These are phyloP conservation scores for Parazoanthus atlanticus DNA, from an alignment of 92 coral and sea anemone genomes.

Conservation along the genomic window DNA sequence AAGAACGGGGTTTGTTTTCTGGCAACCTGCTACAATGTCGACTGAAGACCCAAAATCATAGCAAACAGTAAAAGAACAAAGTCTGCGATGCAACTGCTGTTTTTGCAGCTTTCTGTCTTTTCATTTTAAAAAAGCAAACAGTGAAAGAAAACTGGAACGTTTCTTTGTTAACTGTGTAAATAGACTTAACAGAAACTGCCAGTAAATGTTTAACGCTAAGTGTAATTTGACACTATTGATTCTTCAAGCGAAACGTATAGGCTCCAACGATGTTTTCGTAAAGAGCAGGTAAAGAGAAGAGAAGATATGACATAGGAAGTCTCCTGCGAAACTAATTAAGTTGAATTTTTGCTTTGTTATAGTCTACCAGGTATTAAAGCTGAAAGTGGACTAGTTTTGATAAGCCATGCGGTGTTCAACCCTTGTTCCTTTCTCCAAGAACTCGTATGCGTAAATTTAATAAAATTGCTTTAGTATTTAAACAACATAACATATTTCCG, in stretches of 20 bases:
- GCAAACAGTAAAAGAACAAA: background rate
- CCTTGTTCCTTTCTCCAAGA: background rate
- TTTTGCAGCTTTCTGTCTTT: conserved; percentile 5
- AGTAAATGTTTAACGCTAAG: background rate
- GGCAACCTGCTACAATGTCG: background rate
- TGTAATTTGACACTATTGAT: background rate
- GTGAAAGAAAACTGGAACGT: background rate
- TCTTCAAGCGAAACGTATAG: background rate
- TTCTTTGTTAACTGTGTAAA: conserved; percentile 13
- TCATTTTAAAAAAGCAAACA: conserved; percentile 18
- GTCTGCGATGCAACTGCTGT: background rate
- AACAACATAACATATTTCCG: conserved; percentile 2
- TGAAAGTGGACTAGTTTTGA: background rate
- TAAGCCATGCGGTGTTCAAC: background rate
- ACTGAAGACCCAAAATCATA: background rate
- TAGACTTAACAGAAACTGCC: conserved; percentile 14
- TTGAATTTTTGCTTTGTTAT: background rate
- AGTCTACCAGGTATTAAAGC: background rate
- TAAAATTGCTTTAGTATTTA: background rate
- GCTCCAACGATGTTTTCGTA: too few species aligned
- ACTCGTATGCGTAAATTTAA: background rate
- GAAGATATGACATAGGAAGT: background rate
- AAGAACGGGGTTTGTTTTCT: too few species aligned
- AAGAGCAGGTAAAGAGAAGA: background rate
- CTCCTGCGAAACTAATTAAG: background rate